Percentiles rank a stretch among this genome's conserved stretches.
These are phyloP conservation scores for Empis livida DNA, from an alignment of 2,888 invertebrate genomes.

Conservation along the genomic window DNA sequence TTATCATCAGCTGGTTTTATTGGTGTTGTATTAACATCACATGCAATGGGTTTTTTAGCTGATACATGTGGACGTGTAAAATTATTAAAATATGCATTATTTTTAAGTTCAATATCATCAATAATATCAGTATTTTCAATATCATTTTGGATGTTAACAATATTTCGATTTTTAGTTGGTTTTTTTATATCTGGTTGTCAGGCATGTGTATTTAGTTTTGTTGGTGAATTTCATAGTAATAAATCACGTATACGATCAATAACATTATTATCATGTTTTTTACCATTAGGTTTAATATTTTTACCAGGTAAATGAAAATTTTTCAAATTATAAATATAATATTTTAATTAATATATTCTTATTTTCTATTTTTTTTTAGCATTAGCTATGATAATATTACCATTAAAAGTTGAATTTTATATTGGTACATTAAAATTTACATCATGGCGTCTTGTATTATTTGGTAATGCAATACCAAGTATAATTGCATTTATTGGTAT, in stretches of 20 bases:
- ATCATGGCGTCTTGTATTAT: slow-evolving; percentile 63
- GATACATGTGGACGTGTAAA: slow-evolving; percentile 59
- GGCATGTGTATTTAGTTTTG: slow-evolving; percentile 45
- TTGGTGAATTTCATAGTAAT: slow-evolving; percentile 45
- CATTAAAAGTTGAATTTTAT: slow-evolving; percentile 39
- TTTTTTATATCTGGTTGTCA: slow-evolving; percentile 40
- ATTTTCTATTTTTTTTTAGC: slow-evolving; percentile 34
- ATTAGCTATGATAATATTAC: slow-evolving; percentile 55
- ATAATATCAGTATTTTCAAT: slow-evolving; percentile 47
- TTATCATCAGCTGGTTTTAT: slow-evolving; percentile 52
- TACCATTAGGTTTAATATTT: slow-evolving; percentile 43
- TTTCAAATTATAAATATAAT: neutral
- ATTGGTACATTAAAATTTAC: slow-evolving; percentile 44
- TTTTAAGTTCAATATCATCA: slow-evolving; percentile 41
- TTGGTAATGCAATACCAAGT: slow-evolving; percentile 51
- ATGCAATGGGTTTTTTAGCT: slow-evolving; percentile 67
- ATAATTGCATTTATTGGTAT: slow-evolving; percentile 45
- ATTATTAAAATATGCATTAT: slow-evolving; percentile 40
- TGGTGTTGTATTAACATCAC: slow-evolving; percentile 59
- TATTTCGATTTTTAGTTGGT: slow-evolving; percentile 51
- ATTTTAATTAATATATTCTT: slow-evolving; percentile 10
- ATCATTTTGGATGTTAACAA: slow-evolving; percentile 42
- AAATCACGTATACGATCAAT: slow-evolving; percentile 39
- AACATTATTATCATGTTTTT: slow-evolving; percentile 43
- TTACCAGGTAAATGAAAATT: slow-evolving; percentile 35